Conservation (phyloP, 1,140 invertebrate species). For the Diplogasteroides magnus region DNA sequence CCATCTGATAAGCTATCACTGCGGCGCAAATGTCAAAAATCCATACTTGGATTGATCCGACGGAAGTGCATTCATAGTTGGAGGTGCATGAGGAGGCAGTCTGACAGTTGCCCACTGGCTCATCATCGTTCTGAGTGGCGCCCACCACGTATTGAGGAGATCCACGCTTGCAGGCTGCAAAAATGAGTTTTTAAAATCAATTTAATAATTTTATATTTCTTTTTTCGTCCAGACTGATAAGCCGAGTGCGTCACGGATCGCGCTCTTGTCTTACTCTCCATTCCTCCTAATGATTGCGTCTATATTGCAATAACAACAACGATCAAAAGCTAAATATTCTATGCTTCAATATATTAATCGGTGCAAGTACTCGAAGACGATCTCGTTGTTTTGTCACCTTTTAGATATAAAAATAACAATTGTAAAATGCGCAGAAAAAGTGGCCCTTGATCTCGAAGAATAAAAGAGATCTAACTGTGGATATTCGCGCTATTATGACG, state of each 20-base stretch:
- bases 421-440: too few relatives aligned
- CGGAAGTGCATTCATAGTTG: conserved; percentile 51
- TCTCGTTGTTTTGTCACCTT: too few relatives aligned
- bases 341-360: too few relatives aligned
- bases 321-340: too few relatives aligned
- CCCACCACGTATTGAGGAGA: conserved; percentile 52
- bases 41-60: conserved; percentile 52
- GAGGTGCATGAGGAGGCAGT: conserved; percentile 43
- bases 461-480: too few relatives aligned
- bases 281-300: too few relatives aligned
- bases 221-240: neutral
- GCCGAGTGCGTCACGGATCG: neutral
- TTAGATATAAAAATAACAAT: too few relatives aligned
- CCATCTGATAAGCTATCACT: too few relatives aligned
- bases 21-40: neutral
- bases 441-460: too few relatives aligned
- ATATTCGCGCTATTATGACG: too few relatives aligned
- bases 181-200: neutral
- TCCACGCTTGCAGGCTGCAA: conserved; percentile 51
- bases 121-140: conserved; percentile 45
- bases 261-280: neutral
- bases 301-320: too few relatives aligned
- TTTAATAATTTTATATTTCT: conserved; percentile 10
- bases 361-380: too few relatives aligned
- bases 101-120: conserved; percentile 50